Percentiles rank a stretch among this genome's conserved stretches.
Evolutionary conservation across 2,888 invertebrate genomes (phyloP).

Genomic region (Caenorhabditis japonica): DNA sequence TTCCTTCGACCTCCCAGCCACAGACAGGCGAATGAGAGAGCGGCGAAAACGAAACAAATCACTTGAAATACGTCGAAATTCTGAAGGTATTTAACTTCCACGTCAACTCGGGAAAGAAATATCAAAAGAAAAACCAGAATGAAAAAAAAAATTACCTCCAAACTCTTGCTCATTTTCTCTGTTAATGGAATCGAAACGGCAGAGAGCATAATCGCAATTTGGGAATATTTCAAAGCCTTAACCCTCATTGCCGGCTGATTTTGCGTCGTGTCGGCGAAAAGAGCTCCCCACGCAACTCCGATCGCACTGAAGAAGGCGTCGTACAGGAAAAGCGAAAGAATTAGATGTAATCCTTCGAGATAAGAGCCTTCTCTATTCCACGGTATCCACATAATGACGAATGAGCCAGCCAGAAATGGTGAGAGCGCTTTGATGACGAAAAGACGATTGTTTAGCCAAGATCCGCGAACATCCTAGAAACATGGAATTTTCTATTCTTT

Average conservation of each 20-base stretch:
- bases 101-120: too few species aligned
- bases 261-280: conserved; percentile 74
- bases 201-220: conserved; percentile 71
- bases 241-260: conserved; percentile 76
- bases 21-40: conserved; percentile 61
- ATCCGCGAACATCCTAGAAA: conserved; percentile 57
- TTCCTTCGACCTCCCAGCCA: conserved; percentile 26
- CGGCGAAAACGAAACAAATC: conserved; percentile 49
- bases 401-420: conserved; percentile 78
- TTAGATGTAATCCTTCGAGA: conserved; percentile 78
- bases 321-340: conserved; percentile 78
- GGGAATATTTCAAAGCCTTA: conserved; percentile 77
- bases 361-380: conserved; percentile 55
- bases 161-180: conserved; percentile 72
- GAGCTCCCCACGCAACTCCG: conserved; percentile 75
- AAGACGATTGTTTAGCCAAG: conserved; percentile 77
- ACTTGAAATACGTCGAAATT: conserved; percentile 70
- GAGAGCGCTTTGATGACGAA: conserved; percentile 78
- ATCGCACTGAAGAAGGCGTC: conserved; percentile 78
- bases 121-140: too few species aligned
- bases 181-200: conserved; percentile 70
- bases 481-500: conserved; percentile 1
- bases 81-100: too few species aligned
- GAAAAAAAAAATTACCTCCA: conserved; percentile 60
- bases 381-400: conserved; percentile 77